Conservation (phyloP, 1,140 invertebrate species). For the Rhagoletis zephyria region DNA sequence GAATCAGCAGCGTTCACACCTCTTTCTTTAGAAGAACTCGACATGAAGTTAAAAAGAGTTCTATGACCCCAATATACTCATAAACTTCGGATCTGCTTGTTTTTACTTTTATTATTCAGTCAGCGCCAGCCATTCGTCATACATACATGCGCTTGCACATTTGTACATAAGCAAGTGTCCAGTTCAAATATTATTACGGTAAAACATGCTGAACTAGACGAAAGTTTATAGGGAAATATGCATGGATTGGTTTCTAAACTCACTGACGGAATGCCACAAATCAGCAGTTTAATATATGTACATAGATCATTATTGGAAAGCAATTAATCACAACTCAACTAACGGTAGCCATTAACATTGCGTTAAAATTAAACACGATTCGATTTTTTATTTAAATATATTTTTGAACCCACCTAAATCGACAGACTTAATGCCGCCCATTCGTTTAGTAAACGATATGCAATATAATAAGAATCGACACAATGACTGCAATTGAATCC, state of each 20-base stretch:
- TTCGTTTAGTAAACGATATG: background rate
- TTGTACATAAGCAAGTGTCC: background rate
- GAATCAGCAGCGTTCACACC: constrained; percentile 47
- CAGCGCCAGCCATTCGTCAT: background rate
- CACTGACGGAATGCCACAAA: background rate
- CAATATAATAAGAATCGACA: background rate
- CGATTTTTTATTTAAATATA: too few relatives aligned
- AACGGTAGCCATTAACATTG: too few relatives aligned
- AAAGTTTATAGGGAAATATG: background rate
- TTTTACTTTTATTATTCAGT: background rate
- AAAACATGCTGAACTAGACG: constrained; percentile 15
- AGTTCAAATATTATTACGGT: background rate
- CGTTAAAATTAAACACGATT: too few relatives aligned
- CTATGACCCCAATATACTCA: constrained; percentile 35
- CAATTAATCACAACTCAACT: background rate
- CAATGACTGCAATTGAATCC: too few relatives aligned
- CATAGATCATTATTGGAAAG: background rate
- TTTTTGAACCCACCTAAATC: too few relatives aligned
- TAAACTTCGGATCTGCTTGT: background rate
- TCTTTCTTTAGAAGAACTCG: constrained; percentile 44
- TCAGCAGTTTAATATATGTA: background rate
- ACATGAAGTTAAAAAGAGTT: constrained; percentile 10
- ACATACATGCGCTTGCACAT: background rate
- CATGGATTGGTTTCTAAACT: background rate
- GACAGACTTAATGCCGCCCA: background rate